Evolutionary conservation across 2,888 invertebrate species (phyloP).

Genomic region (Phalera bucephala): DNA sequence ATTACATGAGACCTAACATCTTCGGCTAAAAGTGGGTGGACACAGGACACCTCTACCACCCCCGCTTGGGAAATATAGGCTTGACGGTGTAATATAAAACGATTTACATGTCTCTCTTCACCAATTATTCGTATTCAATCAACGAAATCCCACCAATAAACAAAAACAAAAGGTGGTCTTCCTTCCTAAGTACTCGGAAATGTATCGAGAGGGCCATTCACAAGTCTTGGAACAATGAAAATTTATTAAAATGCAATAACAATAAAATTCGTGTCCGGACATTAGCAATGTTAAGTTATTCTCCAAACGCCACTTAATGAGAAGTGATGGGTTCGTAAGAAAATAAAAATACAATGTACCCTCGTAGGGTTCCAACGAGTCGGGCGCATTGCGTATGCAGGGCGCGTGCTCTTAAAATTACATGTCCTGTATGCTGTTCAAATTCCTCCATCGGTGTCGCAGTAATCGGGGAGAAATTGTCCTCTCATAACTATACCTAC

Average conservation of each 20-base stretch:
- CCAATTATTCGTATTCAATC: slow-evolving; percentile 30
- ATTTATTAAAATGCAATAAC: slow-evolving; percentile 82
- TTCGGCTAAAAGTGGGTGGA: too few relatives aligned
- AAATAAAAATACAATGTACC: slow-evolving; percentile 71
- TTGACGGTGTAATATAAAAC: too few relatives aligned
- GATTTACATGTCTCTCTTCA: too few relatives aligned
- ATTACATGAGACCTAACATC: too few relatives aligned
- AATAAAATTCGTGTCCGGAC: slow-evolving; percentile 82
- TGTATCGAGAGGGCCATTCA: slow-evolving; percentile 53
- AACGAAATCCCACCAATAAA: slow-evolving; percentile 43
- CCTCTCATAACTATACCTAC: slow-evolving; percentile 20
- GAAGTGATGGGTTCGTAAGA: slow-evolving; percentile 82
- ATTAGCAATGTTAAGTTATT: slow-evolving; percentile 81
- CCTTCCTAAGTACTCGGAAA: slow-evolving; percentile 75
- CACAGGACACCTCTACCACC: too few relatives aligned
- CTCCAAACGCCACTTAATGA: slow-evolving; percentile 82
- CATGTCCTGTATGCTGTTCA: slow-evolving; percentile 73
- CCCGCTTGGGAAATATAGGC: too few relatives aligned
- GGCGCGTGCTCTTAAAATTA: slow-evolving; percentile 66
- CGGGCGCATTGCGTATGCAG: slow-evolving; percentile 68
- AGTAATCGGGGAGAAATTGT: slow-evolving; percentile 49
- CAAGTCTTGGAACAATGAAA: slow-evolving; percentile 67
- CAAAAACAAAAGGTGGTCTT: slow-evolving; percentile 56
- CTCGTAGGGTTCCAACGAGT: slow-evolving; percentile 57
- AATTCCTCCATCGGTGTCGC: slow-evolving; percentile 52